Base-by-base conservation (phyloP, 2,888 invertebrate genomes). In the Noctua comes region DNA sequence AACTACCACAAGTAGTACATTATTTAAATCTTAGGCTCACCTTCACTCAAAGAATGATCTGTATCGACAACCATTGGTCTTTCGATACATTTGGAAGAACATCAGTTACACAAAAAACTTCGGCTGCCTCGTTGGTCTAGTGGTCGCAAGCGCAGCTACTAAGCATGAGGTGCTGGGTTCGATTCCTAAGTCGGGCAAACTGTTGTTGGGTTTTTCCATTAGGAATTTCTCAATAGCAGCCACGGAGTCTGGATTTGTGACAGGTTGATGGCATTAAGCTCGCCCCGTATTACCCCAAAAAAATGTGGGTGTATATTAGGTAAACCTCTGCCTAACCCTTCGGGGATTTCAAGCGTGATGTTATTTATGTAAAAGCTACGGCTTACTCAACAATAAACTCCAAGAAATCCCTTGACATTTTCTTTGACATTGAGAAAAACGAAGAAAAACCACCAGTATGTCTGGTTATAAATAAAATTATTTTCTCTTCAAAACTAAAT, bases 401-500 rank as follows among this genome's bases (percentile, higher is more conserved):
- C 0, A 7, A 54, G 21, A 43, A 77, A 54, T 18, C 1, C 0
- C 31, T 10, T 21, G 1, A 21, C 1, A 62, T 43, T 43, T 68
- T 31, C 43, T 36, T 64, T 1, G 7, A 64, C 27, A 18, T 46
- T 36, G 3, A 16, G 6, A 59, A 76, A 66, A 83, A 69, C 6
- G 27, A 31, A 18, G 16, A 13, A 64, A 4, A 40, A 31, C 36
- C 2, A 69, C 13, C 27, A 18, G 21, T n/a, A n/a, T n/a, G n/a
- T n/a, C n/a, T n/a, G n/a, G n/a, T n/a, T n/a, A n/a, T n/a, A 54
- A 46, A 72, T 72, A 73, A 72, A 73, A 69, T 43, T 40, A 8
- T 69, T 85, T 75, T 68, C 64, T 71, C 76, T 46, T 72, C 57
- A 73, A 73, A 82, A 82, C 72, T 68, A 70, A 73, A 73, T 13